Percentiles rank a stretch among this genome's conserved stretches.
Conservation (phyloP, 2,888 invertebrate genomes). For the Torymus tubicola region DNA sequence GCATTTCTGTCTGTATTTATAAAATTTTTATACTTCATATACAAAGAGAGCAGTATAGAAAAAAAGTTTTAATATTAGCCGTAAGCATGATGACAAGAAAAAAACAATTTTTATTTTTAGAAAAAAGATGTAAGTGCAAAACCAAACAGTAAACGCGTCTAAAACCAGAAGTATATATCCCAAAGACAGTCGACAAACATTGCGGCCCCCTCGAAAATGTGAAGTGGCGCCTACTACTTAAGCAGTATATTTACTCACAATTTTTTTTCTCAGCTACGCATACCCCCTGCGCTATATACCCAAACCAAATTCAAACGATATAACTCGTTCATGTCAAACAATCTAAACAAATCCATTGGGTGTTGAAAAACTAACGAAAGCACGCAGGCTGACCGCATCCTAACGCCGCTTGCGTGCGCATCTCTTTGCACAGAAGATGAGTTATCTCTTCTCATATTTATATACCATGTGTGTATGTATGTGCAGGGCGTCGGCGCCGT, state of each 20-base stretch:
- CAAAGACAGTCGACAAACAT: not conserved
- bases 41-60: too few species aligned
- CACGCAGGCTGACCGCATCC: not conserved
- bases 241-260: not conserved
- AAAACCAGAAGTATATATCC: not conserved
- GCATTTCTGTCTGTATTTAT: too few species aligned
- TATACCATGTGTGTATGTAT: constrained; percentile 46
- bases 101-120: too few species aligned
- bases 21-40: too few species aligned
- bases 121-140: too few species aligned
- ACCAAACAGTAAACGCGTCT: not conserved
- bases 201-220: not conserved
- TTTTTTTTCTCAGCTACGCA: not conserved
- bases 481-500: constrained; percentile 65
- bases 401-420: not conserved
- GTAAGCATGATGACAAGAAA: too few species aligned
- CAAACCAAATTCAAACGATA: constrained; percentile 28
- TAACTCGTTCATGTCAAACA: constrained; percentile 31
- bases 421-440: constrained; percentile 41
- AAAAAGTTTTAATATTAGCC: too few species aligned
- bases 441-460: constrained; percentile 60
- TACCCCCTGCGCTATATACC: not conserved
- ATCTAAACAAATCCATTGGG: constrained; percentile 4
- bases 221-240: constrained; percentile 27
- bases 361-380: not conserved